Base-by-base conservation (phyloP, 2,888 invertebrate species). In the Eumacrocentrus americanus region DNA sequence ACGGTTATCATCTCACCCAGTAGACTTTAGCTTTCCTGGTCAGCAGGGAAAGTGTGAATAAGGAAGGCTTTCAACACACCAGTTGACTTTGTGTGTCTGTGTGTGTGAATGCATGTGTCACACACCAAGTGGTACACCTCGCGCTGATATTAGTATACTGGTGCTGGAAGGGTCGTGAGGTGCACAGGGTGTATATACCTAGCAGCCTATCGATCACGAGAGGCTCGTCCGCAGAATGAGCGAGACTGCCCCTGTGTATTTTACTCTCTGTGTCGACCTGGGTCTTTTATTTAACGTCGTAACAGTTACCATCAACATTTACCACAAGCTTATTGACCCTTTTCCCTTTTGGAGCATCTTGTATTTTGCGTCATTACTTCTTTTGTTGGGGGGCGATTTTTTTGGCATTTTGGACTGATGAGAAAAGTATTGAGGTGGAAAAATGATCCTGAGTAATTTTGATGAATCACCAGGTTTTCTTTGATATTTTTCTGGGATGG, bases 151-250 rank as follows among this genome's bases (percentile, higher is more conserved):
- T 29, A 29, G 29, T 29, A 29, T 4, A 29, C 29, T 29, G 29
- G 5, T 9, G 4, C 29, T 29, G 29, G n/a, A 46, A 46, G 25
- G 46, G 25, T 23, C 46, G 25, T 12, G 25, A 23, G 20, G 46
- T 12, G 23, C 40, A 46, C 18, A 22, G 50, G 44, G 50, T 48
- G 46, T 57, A 35, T 38, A 25, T 18, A 23, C 46, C 23, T 59
- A 60, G 34, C 38, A 54, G 50, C 48, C 60, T 60, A 60, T 60
- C 60, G 60, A 60, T 60, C 60, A 60, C 60, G 40, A 40, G 11
- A 54, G 60, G 58, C 46, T 58, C 60, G 60, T 54, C 48, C 54
- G 50, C 54, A 46, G 46, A 46, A 44, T 44, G 44, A 44, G 23
- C 23, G 22, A 46, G 23, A 46, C 12, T 46, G 6, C 9, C 29